Evolutionary conservation across 1,140 invertebrate species (phyloP).

Genomic region (Pristionchus pacificus): DNA sequence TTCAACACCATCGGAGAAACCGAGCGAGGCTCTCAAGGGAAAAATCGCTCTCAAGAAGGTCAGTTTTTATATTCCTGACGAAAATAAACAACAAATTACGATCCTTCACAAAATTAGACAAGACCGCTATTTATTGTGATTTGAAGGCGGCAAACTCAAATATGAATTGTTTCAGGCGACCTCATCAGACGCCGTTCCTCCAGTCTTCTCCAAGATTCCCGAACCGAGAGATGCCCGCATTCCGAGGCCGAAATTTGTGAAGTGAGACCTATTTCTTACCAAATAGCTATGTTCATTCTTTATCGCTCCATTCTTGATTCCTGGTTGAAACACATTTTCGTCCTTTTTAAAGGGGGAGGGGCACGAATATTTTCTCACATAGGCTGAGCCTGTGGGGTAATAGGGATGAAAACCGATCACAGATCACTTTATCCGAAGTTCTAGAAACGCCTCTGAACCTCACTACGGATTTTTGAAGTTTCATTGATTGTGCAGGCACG

Average conservation of each 20-base stretch:
- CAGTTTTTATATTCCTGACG: not conserved
- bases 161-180: too few species aligned
- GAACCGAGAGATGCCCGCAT: slow-evolving; percentile 34
- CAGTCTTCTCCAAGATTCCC: slow-evolving; percentile 30
- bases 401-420: too few species aligned
- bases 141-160: too few species aligned
- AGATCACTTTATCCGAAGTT: too few species aligned
- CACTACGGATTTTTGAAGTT: too few species aligned
- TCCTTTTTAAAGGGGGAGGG: too few species aligned
- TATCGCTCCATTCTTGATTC: not conserved
- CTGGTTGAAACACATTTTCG: not conserved
- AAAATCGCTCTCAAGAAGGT: slow-evolving; percentile 24
- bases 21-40: slow-evolving; percentile 15
- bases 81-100: not conserved
- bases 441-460: too few species aligned
- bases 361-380: too few species aligned
- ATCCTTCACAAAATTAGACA: too few species aligned
- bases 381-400: too few species aligned
- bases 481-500: slow-evolving; percentile 22
- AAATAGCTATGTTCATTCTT: not conserved
- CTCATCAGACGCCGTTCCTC: too few species aligned
- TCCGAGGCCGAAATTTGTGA: slow-evolving; percentile 35
- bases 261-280: slow-evolving; percentile 14
- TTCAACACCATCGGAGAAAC: slow-evolving; percentile 12
- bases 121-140: too few species aligned